Conservation (phyloP, 2,888 invertebrate species). For the Yponomeuta malinellus region DNA sequence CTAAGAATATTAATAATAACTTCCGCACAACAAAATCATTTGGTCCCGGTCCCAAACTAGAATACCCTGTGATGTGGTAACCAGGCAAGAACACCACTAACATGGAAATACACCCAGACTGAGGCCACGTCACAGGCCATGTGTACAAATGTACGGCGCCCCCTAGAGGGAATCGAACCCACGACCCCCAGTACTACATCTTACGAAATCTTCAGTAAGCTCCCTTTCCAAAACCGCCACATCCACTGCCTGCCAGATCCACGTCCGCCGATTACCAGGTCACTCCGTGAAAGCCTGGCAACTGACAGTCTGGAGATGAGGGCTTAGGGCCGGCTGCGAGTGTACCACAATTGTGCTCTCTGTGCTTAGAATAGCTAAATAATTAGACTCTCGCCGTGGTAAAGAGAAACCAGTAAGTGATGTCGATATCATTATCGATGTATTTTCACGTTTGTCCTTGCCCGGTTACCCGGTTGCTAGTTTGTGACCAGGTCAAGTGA, state of each 20-base stretch:
- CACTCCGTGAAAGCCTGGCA: constrained; percentile 26
- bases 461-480: no score
- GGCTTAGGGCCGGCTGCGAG: constrained; percentile 4
- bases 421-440: background rate
- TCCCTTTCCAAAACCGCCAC: background rate
- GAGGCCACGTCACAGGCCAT: no score
- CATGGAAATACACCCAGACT: no score
- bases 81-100: no score
- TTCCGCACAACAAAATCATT: no score
- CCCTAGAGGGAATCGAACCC: no score
- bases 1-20: no score
- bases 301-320: constrained; percentile 10
- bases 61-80: no score
- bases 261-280: constrained; percentile 18
- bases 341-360: constrained; percentile 5
- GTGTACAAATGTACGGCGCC: no score
- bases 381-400: background rate
- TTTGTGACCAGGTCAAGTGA: no score
- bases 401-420: background rate
- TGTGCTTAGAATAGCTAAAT: constrained; percentile 2
- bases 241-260: constrained; percentile 1
- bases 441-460: no score
- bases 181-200: background rate
- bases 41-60: no score
- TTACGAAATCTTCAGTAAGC: background rate